Percentiles rank a stretch among this genome's conserved stretches.
phyloP scores from a whole-genome alignment of 2,888 invertebrate species.

The Metalampra italica region DNA sequence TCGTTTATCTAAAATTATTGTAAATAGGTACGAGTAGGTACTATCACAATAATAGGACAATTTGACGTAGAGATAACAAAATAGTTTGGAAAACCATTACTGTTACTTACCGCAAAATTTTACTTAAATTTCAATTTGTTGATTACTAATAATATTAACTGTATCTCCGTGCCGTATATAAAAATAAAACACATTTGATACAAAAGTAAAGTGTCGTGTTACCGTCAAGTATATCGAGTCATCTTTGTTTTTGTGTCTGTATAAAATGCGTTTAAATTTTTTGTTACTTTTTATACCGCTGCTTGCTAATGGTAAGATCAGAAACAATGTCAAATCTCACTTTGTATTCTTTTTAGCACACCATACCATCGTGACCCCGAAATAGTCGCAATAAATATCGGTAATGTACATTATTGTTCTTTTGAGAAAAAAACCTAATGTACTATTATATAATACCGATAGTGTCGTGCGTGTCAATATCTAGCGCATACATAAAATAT shows the following conservation, averaged over 20 bases:
- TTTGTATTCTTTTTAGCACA: neutral
- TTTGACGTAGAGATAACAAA: neutral
- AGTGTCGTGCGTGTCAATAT: too few species aligned
- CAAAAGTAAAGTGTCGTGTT: neutral
- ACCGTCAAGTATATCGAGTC: too few species aligned
- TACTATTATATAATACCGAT: too few species aligned
- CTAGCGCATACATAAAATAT: too few species aligned
- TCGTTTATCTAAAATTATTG: too few species aligned
- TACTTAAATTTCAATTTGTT: conserved; percentile 19
- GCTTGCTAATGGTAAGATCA: conserved; percentile 35
- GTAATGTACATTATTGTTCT: too few species aligned
- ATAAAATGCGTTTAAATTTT: conserved; percentile 17
- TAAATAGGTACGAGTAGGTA: too few species aligned
- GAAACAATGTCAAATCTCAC: conserved; percentile 6
- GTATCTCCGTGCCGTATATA: neutral
- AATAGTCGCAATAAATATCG: too few species aligned
- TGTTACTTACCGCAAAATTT: neutral
- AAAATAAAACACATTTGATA: neutral
- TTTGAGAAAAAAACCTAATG: too few species aligned
- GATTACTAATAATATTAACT: conserved; percentile 20
- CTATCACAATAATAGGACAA: too few species aligned
- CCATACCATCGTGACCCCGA: too few species aligned
- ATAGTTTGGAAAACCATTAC: conserved; percentile 10
- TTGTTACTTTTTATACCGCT: conserved; percentile 29
- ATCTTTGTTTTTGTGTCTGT: neutral